Conservation (phyloP, 1,140 invertebrate genomes). For the Proales similis region DNA sequence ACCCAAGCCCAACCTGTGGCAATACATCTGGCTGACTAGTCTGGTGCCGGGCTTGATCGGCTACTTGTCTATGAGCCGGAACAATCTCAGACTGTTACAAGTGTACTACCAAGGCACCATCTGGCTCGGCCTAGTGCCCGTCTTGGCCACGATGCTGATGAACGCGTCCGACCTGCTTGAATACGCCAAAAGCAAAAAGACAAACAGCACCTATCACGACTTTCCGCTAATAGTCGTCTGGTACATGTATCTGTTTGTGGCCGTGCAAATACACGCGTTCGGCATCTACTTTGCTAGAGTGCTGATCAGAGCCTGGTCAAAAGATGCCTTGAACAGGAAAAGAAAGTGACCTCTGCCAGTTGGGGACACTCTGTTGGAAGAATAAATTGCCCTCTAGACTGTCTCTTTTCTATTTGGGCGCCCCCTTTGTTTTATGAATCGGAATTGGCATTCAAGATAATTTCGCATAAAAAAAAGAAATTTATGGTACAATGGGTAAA, state of each 20-base stretch:
- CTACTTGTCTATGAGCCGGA: constrained; percentile 73
- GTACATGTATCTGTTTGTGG: constrained; percentile 81
- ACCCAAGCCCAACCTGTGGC: constrained; percentile 86
- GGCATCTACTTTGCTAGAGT: constrained; percentile 80
- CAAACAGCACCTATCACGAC: constrained; percentile 52
- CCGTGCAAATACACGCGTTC: constrained; percentile 81
- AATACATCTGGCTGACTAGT: constrained; percentile 84
- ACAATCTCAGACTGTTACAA: constrained; percentile 68
- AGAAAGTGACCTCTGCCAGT: not conserved
- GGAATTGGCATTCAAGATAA: no score
- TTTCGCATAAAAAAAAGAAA: no score
- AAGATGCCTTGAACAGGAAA: constrained; percentile 19
- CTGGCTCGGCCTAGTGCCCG: constrained; percentile 68
- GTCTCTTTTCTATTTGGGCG: no score
- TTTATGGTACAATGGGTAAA: no score
- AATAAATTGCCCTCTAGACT: no score
- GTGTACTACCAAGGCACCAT: constrained; percentile 73
- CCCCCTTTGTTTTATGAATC: no score
- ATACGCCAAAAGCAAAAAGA: constrained; percentile 67
- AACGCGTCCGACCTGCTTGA: constrained; percentile 75
- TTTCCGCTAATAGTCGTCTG: constrained; percentile 84
- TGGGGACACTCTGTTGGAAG: not conserved
- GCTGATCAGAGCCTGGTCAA: constrained; percentile 70
- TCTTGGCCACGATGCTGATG: constrained; percentile 70
- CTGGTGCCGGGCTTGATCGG: constrained; percentile 75